Percentiles rank a stretch among this genome's conserved stretches.
These are phyloP conservation scores for Luffia ferchaultella DNA, from an alignment of 2,888 invertebrate species.

Conservation along the genomic window DNA sequence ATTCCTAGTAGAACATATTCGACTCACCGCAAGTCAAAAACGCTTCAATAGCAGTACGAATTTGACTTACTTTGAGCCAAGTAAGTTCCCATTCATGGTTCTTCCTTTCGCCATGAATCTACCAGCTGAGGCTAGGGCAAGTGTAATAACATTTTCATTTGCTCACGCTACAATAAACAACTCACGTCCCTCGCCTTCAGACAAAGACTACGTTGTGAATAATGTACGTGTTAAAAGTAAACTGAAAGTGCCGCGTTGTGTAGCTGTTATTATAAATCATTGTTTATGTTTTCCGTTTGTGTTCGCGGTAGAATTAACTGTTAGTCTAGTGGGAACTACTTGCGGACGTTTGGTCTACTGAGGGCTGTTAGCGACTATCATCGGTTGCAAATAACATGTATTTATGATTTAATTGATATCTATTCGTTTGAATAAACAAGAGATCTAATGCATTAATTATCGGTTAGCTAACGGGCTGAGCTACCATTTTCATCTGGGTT, in stretches of 20 bases:
- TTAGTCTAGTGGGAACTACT: constrained; percentile 25
- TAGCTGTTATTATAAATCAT: constrained; percentile 66
- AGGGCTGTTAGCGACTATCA: too few species aligned
- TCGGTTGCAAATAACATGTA: too few species aligned
- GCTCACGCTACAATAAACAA: constrained; percentile 63
- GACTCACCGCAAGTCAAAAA: too few species aligned
- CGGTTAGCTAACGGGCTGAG: too few species aligned
- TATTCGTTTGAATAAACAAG: too few species aligned
- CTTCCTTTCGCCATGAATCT: constrained; percentile 8
- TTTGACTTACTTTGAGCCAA: too few species aligned
- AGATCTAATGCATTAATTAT: too few species aligned
- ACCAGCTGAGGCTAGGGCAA: constrained; percentile 24
- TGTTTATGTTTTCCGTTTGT: constrained; percentile 67
- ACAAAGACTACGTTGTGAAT: constrained; percentile 64
- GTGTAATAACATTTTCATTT: constrained; percentile 65
- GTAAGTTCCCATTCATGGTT: constrained; percentile 1
- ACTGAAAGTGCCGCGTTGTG: constrained; percentile 63
- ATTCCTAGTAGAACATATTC: too few species aligned
- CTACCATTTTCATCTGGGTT: too few species aligned
- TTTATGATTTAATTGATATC: too few species aligned
- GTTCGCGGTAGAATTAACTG: constrained; percentile 57
- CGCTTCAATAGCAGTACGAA: too few species aligned
- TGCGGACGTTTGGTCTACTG: not conserved
- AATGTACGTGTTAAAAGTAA: constrained; percentile 67
- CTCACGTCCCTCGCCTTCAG: constrained; percentile 63